These are phyloP conservation scores for human (Homo sapiens) DNA, from an alignment of 2,113 vertebrate species.

Conservation along the genomic window GRCh38 chr4:182213001-182213500, in stretches of 20 bases:
- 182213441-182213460: constrained; percentile 47
- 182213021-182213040: not conserved
- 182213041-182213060: constrained; percentile 60
- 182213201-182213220: constrained; percentile 65
- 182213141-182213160: constrained; percentile 69
- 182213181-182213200: constrained; percentile 75
- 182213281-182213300: constrained; percentile 66
- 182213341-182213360: constrained; percentile 49
- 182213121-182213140: constrained; percentile 57
- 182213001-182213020: constrained; percentile 38
- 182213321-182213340: constrained; percentile 58
- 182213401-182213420: constrained; percentile 44
- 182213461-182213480: constrained; percentile 62
- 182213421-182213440: constrained; percentile 51
- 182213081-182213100: constrained; percentile 42
- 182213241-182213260: constrained; percentile 73
- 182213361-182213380: constrained; percentile 41
- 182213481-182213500: constrained; percentile 62
- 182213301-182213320: constrained; percentile 61
- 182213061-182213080: constrained; percentile 56
- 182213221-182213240: constrained; percentile 40
- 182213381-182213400: constrained; percentile 55
- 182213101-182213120: constrained; percentile 51
- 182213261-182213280: constrained; percentile 68
- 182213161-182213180: constrained; percentile 72